phyloP scores from a whole-genome alignment of 2,888 invertebrate genomes.

The Drosophila rellima region DNA sequence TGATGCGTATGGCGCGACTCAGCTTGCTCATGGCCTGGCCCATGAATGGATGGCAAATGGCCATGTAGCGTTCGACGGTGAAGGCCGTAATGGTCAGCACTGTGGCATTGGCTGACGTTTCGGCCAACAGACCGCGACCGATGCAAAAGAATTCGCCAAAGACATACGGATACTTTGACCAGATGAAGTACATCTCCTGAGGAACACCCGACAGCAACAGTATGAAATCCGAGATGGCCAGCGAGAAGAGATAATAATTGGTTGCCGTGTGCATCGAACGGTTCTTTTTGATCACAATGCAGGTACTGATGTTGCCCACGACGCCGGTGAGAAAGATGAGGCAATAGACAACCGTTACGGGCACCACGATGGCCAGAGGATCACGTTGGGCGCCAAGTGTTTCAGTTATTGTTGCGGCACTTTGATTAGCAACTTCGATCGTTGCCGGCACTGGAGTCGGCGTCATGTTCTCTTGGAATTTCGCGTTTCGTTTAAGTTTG shows the following conservation, averaged over 20 bases:
- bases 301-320: conserved; percentile 93
- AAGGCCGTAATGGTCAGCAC: conserved; percentile 93
- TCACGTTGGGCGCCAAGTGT: conserved; percentile 88
- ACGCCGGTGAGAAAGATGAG: conserved; percentile 93
- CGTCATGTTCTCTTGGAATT: conserved; percentile 43
- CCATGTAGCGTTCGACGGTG: conserved; percentile 91
- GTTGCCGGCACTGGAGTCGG: conserved; percentile 20
- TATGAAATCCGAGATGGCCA: conserved; percentile 93
- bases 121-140: conserved; percentile 91
- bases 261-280: conserved; percentile 94
- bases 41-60: conserved; percentile 88
- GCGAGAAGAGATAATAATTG: conserved; percentile 93
- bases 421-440: conserved; percentile 40
- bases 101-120: conserved; percentile 92
- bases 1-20: conserved; percentile 92
- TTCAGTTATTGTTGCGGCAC: conserved; percentile 31
- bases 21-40: conserved; percentile 93
- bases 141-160: conserved; percentile 93
- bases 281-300: conserved; percentile 93
- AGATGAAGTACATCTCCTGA: conserved; percentile 92
- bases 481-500: conserved; percentile 22
- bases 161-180: conserved; percentile 91
- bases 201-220: conserved; percentile 90
- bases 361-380: conserved; percentile 87
- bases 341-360: conserved; percentile 91